These are phyloP conservation scores for Morelia viridis DNA, from an alignment of 2,797 vertebrate species.

Conservation along the genomic window DNA sequence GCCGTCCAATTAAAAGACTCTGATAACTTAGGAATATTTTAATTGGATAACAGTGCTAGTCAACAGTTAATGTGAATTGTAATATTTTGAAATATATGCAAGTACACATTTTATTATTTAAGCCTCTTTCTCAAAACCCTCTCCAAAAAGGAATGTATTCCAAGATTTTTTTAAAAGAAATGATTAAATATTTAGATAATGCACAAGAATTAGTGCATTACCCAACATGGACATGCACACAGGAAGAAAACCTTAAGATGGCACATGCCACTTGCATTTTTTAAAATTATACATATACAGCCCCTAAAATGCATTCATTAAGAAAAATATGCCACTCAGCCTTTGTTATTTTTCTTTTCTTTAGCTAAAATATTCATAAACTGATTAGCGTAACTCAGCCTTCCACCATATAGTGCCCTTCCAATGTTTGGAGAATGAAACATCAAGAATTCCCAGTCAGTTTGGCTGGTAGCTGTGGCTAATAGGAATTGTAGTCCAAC, in stretches of 20 bases:
- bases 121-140: not conserved
- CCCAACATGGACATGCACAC: not conserved
- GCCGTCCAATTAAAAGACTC: not conserved
- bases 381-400: not conserved
- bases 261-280: not conserved
- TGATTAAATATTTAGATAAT: not conserved
- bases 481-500: not conserved
- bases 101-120: not conserved
- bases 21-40: not conserved
- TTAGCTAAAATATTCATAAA: not conserved
- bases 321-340: not conserved
- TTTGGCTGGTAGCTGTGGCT: no score
- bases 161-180: not conserved
- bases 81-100: not conserved
- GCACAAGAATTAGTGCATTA: not conserved
- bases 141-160: not conserved
- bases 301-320: not conserved
- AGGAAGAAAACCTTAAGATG: not conserved
- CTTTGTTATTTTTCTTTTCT: not conserved
- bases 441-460: not conserved
- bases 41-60: not conserved
- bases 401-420: not conserved
- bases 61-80: not conserved
- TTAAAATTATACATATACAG: not conserved
- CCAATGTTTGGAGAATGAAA: not conserved